These are phyloP conservation scores for Ormyrus thymus DNA, from an alignment of 2,888 invertebrate genomes.

Conservation along the genomic window DNA sequence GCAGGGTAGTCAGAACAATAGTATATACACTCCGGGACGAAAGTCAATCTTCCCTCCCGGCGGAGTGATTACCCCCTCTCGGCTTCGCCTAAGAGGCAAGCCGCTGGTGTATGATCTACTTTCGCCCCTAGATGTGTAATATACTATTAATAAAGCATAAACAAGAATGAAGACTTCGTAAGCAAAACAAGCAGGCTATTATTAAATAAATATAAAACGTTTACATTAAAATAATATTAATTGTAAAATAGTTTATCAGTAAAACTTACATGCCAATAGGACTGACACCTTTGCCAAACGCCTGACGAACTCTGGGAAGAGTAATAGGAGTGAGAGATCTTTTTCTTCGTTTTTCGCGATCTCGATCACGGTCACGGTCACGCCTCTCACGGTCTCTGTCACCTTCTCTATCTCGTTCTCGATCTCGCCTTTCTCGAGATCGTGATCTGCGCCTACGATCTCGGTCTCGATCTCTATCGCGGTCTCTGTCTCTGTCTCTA, in stretches of 20 bases:
- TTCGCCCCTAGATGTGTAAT: too few species aligned
- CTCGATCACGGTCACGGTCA: slow-evolving; percentile 66
- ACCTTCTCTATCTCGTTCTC: slow-evolving; percentile 70
- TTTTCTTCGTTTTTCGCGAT: slow-evolving; percentile 75
- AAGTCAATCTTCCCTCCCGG: too few species aligned
- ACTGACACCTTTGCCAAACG: slow-evolving; percentile 74
- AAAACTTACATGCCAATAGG: slow-evolving; percentile 73
- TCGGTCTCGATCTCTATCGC: slow-evolving; percentile 56
- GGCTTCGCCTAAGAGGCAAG: too few species aligned
- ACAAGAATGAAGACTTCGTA: too few species aligned
- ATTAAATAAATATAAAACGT: neutral
- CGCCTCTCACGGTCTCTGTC: slow-evolving; percentile 66
- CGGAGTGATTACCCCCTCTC: too few species aligned
- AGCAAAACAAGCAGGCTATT: too few species aligned
- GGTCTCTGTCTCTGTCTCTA: slow-evolving; percentile 62
- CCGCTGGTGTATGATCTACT: too few species aligned
- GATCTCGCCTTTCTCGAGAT: slow-evolving; percentile 67
- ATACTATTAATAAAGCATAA: too few species aligned
- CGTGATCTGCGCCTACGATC: slow-evolving; percentile 61
- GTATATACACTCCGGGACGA: too few species aligned
- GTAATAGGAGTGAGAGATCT: slow-evolving; percentile 72
- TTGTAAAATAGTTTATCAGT: neutral
- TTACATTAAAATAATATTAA: slow-evolving; percentile 16
- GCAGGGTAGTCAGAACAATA: too few species aligned
- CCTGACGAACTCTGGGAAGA: slow-evolving; percentile 74